A percentile compares a stretch with the other conserved stretches of the same genome.
Evolutionary conservation across 2,797 vertebrate genomes (phyloP).

Genomic region (Ispidina picta): DNA sequence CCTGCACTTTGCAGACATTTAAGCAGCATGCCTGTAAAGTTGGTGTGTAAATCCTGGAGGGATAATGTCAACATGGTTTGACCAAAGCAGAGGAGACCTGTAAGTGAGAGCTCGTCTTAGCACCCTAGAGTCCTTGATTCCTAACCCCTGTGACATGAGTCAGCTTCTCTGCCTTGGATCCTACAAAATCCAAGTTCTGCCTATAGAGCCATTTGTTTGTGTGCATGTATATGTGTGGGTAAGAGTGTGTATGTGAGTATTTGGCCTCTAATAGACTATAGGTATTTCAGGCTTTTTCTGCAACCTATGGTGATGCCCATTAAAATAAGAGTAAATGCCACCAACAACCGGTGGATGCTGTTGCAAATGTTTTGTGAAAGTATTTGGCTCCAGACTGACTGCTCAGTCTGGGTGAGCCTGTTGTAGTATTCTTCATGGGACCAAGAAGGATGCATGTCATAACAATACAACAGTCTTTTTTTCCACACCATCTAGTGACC

Average conservation of each 20-base stretch:
- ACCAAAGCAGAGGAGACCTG: background rate
- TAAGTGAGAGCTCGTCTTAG: background rate
- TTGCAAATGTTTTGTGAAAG: conserved; percentile 25
- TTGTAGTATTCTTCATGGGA: background rate
- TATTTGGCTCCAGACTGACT: conserved; percentile 1
- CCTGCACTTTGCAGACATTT: conserved; percentile 15
- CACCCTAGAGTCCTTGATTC: background rate
- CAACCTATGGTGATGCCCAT: background rate
- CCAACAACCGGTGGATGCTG: background rate
- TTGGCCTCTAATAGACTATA: background rate
- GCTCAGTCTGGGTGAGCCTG: background rate
- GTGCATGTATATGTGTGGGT: background rate
- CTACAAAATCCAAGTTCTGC: conserved; percentile 63
- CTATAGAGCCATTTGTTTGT: conserved; percentile 15
- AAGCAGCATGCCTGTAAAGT: background rate
- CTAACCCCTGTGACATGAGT: background rate
- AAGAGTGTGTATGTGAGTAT: background rate
- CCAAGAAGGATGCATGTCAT: background rate
- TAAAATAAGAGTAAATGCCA: background rate
- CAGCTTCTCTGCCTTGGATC: conserved; percentile 63
- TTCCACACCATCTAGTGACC: background rate
- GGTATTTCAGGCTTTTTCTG: conserved; percentile 11
- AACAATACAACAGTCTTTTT: background rate
- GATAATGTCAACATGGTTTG: background rate
- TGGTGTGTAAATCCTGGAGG: background rate